Evolutionary conservation across 2,797 vertebrate species (phyloP), one percentile per base, ranked within the genome.

Genomic region (Lepus oiostolus): DNA sequence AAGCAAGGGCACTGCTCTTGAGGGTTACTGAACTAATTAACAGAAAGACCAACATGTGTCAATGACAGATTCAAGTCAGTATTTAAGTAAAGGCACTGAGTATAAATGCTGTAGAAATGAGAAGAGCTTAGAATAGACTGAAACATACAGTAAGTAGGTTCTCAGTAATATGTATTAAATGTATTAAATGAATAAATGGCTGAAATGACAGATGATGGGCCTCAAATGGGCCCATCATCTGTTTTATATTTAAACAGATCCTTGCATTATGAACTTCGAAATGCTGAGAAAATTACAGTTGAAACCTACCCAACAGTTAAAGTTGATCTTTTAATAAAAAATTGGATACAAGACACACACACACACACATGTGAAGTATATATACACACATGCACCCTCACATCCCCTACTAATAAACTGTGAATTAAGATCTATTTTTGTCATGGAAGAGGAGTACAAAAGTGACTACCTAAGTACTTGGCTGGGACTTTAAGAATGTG

Each of bases 311-410:
- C 52, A 82, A 26, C 47, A 87, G 79, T 60, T 70, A 67, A 93
- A 91, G 24, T 10, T 72, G 63, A 91, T 67, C 63, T 82, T 94
- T 95, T 63, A 89, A 88, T 12, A 83, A 94, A 91, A 86, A 91
- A 86, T 42, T 52, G 63, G 42, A 22, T 24, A 87, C 4, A 89
- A 50, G 60, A 26, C 30, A 70, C 0, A 30, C 50, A 87, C 28
- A 58, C 16, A 74, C 32, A 83, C 0, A 70, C 4, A 63, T 13
- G 17, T 62, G 0, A 58, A 58, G 54, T 21, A 58, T 16, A 58
- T 16, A 58, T 58, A 58, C 54, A 58, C 54, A 58, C 19, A 17
- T 58, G 17, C 54, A 58, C 17, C 19, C 54, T 58, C 54, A 58
- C 6, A 32, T 50, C 30, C 42, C 71, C 38, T 82, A 38, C 50